Evolutionary conservation across 1,140 invertebrate genomes (phyloP), one percentile per base, ranked within the genome.

Genomic region (Listronotus oregonensis): DNA sequence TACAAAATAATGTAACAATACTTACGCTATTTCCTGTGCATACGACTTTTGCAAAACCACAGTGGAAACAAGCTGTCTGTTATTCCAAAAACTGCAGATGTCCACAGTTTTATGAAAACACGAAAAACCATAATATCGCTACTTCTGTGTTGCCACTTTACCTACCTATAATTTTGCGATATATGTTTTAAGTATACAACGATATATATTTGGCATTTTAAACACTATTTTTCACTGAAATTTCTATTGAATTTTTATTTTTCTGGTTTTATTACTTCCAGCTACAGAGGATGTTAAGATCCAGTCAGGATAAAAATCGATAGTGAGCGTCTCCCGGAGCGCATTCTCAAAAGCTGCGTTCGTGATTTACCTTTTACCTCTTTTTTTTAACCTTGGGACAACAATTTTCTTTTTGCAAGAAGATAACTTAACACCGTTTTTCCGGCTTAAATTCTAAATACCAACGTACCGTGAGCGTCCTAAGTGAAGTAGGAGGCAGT

Each of bases 271-370:
- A 14, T 14, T 4, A 8, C 5, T 44, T 15, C 3, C 31, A 27
- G 43, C n/a, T 59, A 15, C 56, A 59, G 56, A 59, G 37, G 56
- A 57, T 57, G 37, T 59, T 18, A 27, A 34, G 32, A 27, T 59
- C 44, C 56, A 37, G 32, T 31, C 18, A 12, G 32, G 11, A 39
- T 14, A 40, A 21, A 61, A 61, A 61, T 61, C 58, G 12, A 61
- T 61, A 61, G 3, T 14, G 49, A 39, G 2, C 21, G 21, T 27
- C 21, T 27, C 21, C 8, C n/a, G 50, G 34, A 46, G 58, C 58
- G 58, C 58, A 61, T 27, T 21, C 6, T 5, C 40, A 15, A n/a
- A 11, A 43, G 40, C 54, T 56, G 17, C 54, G 39, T 56, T 56
- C 54, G 6, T 3, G 15, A 42, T 27, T 1, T 27, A n/a, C 21